Evolutionary conservation across 2,888 invertebrate species (phyloP), one percentile per base, ranked within the genome.

Genomic region (Linnaemya tessellans): DNA sequence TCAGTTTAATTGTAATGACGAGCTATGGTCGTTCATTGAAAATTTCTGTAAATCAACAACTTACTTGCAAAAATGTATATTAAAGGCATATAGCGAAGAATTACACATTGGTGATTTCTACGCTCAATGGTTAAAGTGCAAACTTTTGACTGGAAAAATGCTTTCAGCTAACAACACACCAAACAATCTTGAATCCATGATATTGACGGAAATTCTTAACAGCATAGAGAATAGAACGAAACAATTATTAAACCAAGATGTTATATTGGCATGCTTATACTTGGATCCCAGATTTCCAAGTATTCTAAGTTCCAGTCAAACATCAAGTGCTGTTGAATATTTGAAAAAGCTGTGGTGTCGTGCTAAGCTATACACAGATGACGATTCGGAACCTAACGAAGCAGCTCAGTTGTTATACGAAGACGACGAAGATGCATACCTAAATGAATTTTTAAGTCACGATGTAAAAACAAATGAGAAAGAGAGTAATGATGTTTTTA

Each of bases 101-200:
- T 20, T 81, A 7, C 77, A 84, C 30, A 56, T 56, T 25, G 80
- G 84, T 3, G 84, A 84, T 13, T 84, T 84, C n/a, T 84, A 84
- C 20, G 62, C 80, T 13, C 84, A 84, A 15, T 84, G 84, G 84
- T 18, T 84, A 8, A 84, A 84, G 35, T 62, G 84, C 15, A 84
- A 68, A 62, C 62, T 84, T 9, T 46, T 84, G 15, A 81, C 73
- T 3, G 67, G 70, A 62, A 81, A 84, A 46, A 15, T 80, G 3
- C 0, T 68, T 3, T 11, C 18, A 25, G 20, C 22, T 1, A 38
- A 73, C 1, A 56, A 49, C 11, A 60, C 78, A 11, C 8, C 30
- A 22, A 56, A 73, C 7, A 18, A 11, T 30, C 0, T 10, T 7
- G 38, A 49, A 13, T 13, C 41, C 0, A 15, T 68, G 10, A 68